Percentiles rank a stretch among this genome's conserved stretches.
These are phyloP conservation scores for Salvelinus namaycush DNA, from an alignment of 2,113 vertebrate genomes.

Conservation along the genomic window DNA sequence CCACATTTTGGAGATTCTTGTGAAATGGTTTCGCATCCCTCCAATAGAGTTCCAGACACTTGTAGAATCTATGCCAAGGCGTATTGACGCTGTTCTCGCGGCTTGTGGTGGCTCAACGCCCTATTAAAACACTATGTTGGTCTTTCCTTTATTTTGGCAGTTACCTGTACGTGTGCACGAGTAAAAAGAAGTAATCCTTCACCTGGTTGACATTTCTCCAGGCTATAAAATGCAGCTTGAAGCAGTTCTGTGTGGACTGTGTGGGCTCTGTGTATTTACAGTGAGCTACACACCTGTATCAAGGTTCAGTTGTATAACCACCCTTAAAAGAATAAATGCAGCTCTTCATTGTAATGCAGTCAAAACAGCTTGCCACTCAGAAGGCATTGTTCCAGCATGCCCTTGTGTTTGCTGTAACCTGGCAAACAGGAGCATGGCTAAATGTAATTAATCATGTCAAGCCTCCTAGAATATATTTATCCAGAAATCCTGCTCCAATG, in stretches of 20 bases:
- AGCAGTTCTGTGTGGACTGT: conserved; percentile 27
- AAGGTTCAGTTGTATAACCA: conserved; percentile 43
- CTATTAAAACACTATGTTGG: too few species aligned
- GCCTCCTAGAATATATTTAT: conserved; percentile 25
- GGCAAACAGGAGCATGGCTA: conserved; percentile 35
- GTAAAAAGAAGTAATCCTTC: conserved; percentile 1
- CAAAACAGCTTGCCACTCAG: conserved; percentile 35
- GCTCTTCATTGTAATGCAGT: conserved; percentile 54
- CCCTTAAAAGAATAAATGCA: conserved; percentile 48
- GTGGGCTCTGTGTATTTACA: conserved; percentile 42
- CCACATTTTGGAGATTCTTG: too few species aligned
- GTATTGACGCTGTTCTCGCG: too few species aligned
- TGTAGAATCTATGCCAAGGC: too few species aligned
- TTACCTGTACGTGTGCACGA: neutral
- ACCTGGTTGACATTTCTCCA: conserved; percentile 12
- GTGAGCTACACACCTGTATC: conserved; percentile 52
- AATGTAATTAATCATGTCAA: conserved; percentile 24
- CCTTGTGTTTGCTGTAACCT: conserved; percentile 47
- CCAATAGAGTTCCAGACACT: too few species aligned
- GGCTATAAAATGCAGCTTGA: conserved; percentile 28
- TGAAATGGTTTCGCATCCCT: too few species aligned
- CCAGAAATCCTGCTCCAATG: conserved; percentile 27
- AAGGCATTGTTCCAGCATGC: conserved; percentile 28
- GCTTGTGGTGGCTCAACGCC: too few species aligned
- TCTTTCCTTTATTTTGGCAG: too few species aligned